Base-by-base conservation (phyloP, 2,888 invertebrate species). In the Heteropelma amictum region DNA sequence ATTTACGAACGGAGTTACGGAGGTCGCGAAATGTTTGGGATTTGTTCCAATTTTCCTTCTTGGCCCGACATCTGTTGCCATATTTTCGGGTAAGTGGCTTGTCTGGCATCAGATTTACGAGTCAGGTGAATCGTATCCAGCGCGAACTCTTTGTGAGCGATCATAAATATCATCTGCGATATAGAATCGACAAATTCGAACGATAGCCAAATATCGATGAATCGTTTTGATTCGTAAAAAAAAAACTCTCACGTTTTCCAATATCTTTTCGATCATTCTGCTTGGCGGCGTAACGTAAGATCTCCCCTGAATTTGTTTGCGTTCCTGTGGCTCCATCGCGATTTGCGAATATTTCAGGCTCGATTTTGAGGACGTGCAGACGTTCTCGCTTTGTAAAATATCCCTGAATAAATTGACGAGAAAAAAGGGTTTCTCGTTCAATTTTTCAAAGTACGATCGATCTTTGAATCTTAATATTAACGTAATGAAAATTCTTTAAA, bases 71-170 rank as follows among this genome's bases (percentile, higher is more conserved):
- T 68, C 68, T 76, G 71, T 60, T 76, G 53, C 54, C 77, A 64
- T 47, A 76, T 77, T 70, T 82, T 81, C 2, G 76, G 54, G 23
- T 81, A 83, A 14, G 78, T 78, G 26, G 68, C 75, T 71, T 85
- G 80, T 53, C 86, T 82, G 53, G 80, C 54, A 38, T 87, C 87
- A 4, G 72, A 45, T 6, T 80, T 64, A 7, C 75, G 73, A 28
- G 79, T 45, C 53, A 87, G 81, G 74, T 87, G 86, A 45, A 12
- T 33, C 7, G 68, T 79, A 23, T 81, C 80, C 26, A 86, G 76
- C 5, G 77, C 76, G 56, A 84, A 86, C 76, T 86, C 85, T 72
- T 87, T 83, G 17, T 86, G 87, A 42, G 85, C 64, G 68, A 84
- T 81, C 65, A 80, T 58, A 56, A 81, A 82, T 78, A 85, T 80